These are phyloP conservation scores for Xylocopa sonorina DNA, from an alignment of 1,140 invertebrate species.

Conservation along the genomic window DNA sequence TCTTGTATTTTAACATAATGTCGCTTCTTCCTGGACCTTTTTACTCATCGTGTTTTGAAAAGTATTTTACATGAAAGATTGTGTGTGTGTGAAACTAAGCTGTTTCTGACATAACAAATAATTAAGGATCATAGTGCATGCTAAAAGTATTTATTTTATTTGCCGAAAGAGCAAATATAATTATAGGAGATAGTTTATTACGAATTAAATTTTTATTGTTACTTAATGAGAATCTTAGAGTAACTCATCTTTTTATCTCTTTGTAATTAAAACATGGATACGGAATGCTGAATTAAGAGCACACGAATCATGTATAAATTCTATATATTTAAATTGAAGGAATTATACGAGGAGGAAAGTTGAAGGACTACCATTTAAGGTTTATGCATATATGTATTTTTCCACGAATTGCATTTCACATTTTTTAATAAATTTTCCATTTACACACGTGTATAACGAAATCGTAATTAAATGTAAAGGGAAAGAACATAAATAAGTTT, in stretches of 20 bases:
- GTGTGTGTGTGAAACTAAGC: no score
- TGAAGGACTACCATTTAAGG: constrained; percentile 41
- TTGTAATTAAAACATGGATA: constrained; percentile 42
- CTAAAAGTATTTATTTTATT: constrained; percentile 62
- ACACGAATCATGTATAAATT: constrained; percentile 40
- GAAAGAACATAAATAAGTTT: constrained; percentile 32
- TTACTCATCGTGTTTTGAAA: constrained; percentile 42
- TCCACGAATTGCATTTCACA: constrained; percentile 62
- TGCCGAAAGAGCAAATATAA: constrained; percentile 31
- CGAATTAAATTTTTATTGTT: constrained; percentile 49
- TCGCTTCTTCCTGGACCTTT: constrained; percentile 34
- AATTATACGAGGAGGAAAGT: constrained; percentile 18
- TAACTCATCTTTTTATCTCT: constrained; percentile 49
- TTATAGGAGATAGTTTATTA: constrained; percentile 43
- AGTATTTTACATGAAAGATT: constrained; percentile 31
- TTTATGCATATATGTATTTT: constrained; percentile 63
- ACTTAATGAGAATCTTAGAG: constrained; percentile 52
- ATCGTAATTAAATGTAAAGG: constrained; percentile 47
- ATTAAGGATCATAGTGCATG: constrained; percentile 46
- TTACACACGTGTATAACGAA: constrained; percentile 31
- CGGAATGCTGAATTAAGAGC: constrained; percentile 6
- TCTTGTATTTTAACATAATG: constrained; percentile 50
- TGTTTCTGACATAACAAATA: constrained; percentile 46
- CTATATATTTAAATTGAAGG: constrained; percentile 33
- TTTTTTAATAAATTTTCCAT: constrained; percentile 60